phyloP scores from a whole-genome alignment of 2,888 invertebrate genomes.

The Andrena dorsata region DNA sequence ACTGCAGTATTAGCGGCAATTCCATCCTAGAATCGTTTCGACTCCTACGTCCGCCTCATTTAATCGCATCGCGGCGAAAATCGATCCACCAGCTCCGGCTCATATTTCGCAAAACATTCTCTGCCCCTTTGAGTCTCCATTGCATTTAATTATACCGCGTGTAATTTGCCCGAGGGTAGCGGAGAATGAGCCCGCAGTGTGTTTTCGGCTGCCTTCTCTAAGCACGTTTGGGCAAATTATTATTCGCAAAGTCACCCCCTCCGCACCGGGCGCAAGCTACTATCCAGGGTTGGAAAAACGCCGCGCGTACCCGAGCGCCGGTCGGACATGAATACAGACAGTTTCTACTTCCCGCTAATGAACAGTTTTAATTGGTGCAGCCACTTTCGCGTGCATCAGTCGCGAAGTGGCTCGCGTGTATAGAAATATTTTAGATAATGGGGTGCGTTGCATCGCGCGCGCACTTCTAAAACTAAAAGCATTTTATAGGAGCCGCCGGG shows the following conservation, averaged over 20 bases:
- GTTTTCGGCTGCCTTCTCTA: background rate
- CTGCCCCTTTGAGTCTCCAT: background rate
- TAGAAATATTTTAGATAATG: slow-evolving; percentile 37
- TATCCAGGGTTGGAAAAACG: slow-evolving; percentile 8
- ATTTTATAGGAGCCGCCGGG: background rate
- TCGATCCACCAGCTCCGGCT: too few species aligned
- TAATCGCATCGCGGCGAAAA: too few species aligned
- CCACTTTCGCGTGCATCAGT: slow-evolving; percentile 37
- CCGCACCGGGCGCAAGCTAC: background rate
- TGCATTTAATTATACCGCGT: background rate
- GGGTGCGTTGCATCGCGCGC: background rate
- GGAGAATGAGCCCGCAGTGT: background rate
- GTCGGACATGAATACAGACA: slow-evolving; percentile 26
- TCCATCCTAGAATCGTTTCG: too few species aligned
- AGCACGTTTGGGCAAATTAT: slow-evolving; percentile 30
- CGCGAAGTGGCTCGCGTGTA: slow-evolving; percentile 17
- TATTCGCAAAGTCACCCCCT: slow-evolving; percentile 10
- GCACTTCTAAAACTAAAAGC: background rate
- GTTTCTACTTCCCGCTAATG: slow-evolving; percentile 24
- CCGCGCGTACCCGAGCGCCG: background rate
- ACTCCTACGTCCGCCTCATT: too few species aligned
- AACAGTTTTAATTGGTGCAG: slow-evolving; percentile 51
- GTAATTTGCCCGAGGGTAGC: background rate
- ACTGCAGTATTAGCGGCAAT: too few species aligned
- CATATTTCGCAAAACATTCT: background rate